Conservation (phyloP, 2,113 vertebrate genomes). For the Pundamilia nyererei region DNA sequence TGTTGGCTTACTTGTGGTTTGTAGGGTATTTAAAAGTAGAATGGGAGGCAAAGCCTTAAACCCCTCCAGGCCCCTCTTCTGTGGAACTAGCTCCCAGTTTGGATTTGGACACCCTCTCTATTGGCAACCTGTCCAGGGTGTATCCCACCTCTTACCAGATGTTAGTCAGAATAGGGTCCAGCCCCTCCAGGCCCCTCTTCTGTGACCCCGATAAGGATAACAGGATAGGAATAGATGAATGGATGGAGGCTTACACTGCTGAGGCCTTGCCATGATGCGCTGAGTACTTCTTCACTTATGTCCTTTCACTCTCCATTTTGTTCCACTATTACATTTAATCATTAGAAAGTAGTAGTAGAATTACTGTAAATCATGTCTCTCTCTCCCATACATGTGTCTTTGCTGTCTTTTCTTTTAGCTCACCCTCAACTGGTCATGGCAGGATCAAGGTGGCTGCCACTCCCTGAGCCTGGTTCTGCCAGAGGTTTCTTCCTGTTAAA, state of each 20-base stretch:
- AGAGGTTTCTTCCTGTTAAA: neutral
- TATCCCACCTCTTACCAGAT: neutral
- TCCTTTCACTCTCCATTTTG: neutral
- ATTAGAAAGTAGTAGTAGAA: neutral
- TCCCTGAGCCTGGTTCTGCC: neutral
- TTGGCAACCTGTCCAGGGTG: neutral
- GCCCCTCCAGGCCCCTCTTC: neutral
- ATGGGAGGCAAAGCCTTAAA: neutral
- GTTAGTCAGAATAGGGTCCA: neutral
- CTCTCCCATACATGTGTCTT: neutral
- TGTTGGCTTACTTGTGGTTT: neutral
- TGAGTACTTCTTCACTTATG: neutral
- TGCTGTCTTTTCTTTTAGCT: neutral
- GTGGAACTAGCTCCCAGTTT: neutral
- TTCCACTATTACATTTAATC: neutral
- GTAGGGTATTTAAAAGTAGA: neutral
- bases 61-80: neutral
- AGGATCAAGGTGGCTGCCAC: neutral
- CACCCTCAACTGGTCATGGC: no score
- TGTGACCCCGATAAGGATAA: neutral
- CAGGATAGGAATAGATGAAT: neutral
- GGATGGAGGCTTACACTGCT: neutral
- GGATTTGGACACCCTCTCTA: neutral
- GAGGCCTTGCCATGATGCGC: neutral
- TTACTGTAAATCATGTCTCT: neutral